Percentiles rank a stretch among this genome's conserved stretches.
phyloP scores from a whole-genome alignment of 1,140 invertebrate genomes.

The Brachionus rubens region DNA sequence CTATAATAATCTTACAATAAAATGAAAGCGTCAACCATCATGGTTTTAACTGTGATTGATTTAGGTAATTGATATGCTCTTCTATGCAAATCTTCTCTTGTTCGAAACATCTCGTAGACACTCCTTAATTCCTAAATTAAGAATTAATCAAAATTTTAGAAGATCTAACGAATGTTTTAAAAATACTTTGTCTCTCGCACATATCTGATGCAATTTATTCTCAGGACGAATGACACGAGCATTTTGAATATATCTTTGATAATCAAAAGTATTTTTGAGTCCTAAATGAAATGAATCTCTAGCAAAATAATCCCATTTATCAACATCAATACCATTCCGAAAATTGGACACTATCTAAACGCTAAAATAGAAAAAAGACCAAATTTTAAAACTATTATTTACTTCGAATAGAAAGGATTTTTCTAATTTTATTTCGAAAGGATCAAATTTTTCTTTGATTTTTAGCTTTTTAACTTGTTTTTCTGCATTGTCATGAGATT shows the following conservation, averaged over 20 bases:
- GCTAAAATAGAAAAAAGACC: too few species aligned
- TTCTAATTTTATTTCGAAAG: not conserved
- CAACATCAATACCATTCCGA: slow-evolving; percentile 68
- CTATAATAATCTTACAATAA: not conserved
- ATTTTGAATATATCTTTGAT: slow-evolving; percentile 58
- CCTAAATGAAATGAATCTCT: slow-evolving; percentile 65
- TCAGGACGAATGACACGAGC: slow-evolving; percentile 55
- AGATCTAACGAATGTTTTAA: not conserved
- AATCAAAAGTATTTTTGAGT: slow-evolving; percentile 61
- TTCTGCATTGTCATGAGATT: not conserved
- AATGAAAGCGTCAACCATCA: slow-evolving; percentile 50
- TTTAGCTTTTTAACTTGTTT: not conserved
- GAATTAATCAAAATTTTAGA: slow-evolving; percentile 33
- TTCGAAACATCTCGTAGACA: slow-evolving; percentile 62
- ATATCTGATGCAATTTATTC: slow-evolving; percentile 56
- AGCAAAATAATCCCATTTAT: slow-evolving; percentile 71
- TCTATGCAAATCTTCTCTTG: slow-evolving; percentile 60
- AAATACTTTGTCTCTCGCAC: slow-evolving; percentile 60
- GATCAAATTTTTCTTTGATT: not conserved
- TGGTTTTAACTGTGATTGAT: slow-evolving; percentile 59
- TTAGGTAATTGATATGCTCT: slow-evolving; percentile 64
- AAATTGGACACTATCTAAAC: slow-evolving; percentile 70
- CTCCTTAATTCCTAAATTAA: slow-evolving; percentile 51
- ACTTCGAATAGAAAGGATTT: slow-evolving; percentile 36
- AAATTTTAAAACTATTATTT: not conserved